phyloP scores from a whole-genome alignment of 1,140 invertebrate genomes.

The Caenorhabditis inopinata region DNA sequence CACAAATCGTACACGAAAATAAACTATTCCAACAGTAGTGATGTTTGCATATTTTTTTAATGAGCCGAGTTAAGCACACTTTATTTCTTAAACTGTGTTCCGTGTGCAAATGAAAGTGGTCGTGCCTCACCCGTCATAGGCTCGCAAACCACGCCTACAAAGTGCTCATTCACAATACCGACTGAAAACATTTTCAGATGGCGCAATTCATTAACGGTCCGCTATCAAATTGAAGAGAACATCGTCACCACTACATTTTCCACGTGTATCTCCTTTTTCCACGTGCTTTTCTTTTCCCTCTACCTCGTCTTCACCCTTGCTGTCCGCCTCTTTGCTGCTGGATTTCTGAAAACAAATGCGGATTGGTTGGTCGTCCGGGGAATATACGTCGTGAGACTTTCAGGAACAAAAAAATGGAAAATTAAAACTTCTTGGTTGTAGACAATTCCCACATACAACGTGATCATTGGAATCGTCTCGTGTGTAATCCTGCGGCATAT shows the following conservation, averaged over 20 bases:
- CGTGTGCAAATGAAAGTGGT: too few relatives aligned
- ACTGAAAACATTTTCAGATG: background rate
- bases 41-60: background rate
- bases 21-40: too few relatives aligned
- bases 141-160: too few relatives aligned
- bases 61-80: too few relatives aligned
- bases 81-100: too few relatives aligned
- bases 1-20: too few relatives aligned
- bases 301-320: background rate
- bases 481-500: background rate
- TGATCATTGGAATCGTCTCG: background rate
- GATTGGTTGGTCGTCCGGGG: background rate
- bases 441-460: background rate
- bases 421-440: background rate
- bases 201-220: background rate
- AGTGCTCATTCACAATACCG: too few relatives aligned
- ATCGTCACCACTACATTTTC: background rate
- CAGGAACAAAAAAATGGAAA: background rate
- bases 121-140: background rate
- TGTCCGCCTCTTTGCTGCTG: background rate
- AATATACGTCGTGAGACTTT: background rate
- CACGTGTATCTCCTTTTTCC: background rate
- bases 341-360: background rate
- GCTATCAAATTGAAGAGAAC: slow-evolving; percentile 13
- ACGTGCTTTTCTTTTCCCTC: background rate